phyloP scores from a whole-genome alignment of 1,140 invertebrate species.

The Drosophila busckii region DNA sequence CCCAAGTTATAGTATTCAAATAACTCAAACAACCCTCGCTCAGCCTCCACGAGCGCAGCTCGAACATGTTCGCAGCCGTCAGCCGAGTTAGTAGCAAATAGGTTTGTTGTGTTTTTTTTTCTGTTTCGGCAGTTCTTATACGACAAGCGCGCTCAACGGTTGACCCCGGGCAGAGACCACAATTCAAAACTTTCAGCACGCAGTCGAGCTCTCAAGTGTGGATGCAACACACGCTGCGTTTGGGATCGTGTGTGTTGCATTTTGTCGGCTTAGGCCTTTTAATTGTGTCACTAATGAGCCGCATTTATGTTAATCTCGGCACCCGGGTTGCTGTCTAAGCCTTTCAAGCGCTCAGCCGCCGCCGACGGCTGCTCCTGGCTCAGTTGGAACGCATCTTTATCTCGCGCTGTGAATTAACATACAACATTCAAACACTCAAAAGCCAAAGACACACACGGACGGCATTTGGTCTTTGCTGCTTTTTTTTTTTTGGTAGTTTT shows the following conservation, averaged over 20 bases:
- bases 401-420: constrained; percentile 43
- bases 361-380: constrained; percentile 4
- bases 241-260: constrained; percentile 5
- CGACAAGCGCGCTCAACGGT: constrained; percentile 49
- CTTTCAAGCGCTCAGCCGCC: constrained; percentile 34
- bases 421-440: constrained; percentile 28
- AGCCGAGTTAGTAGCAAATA: constrained; percentile 29
- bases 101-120: constrained; percentile 32
- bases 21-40: constrained; percentile 4
- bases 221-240: background rate
- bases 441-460: constrained; percentile 6
- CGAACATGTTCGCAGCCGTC: constrained; percentile 54
- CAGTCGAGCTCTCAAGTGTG: background rate
- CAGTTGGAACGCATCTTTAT: constrained; percentile 32
- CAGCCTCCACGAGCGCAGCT: constrained; percentile 43
- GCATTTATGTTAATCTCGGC: constrained; percentile 75
- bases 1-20: too few species aligned
- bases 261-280: constrained; percentile 51
- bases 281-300: constrained; percentile 76
- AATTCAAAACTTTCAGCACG: background rate
- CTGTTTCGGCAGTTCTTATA: constrained; percentile 56
- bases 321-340: constrained; percentile 56
- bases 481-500: constrained; percentile 67
- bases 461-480: constrained; percentile 16
- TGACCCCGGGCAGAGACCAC: constrained; percentile 16